A percentile compares a stretch with the other conserved stretches of the same genome.
Conservation (phyloP, 2,113 vertebrate species). For the Oncorhynchus mykiss region DNA sequence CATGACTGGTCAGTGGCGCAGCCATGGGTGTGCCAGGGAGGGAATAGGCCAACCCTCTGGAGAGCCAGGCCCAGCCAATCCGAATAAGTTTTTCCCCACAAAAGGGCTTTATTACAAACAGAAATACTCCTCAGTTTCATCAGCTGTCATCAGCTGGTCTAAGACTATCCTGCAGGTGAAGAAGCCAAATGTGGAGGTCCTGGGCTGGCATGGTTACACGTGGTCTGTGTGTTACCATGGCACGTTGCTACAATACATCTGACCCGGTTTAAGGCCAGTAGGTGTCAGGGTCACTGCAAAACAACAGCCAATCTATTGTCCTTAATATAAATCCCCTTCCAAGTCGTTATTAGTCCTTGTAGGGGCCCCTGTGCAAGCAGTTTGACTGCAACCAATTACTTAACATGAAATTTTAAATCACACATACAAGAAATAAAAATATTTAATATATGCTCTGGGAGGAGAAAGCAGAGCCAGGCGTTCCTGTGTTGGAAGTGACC, state of each 20-base stretch:
- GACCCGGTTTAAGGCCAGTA: slow-evolving; percentile 39
- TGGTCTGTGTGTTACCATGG: slow-evolving; percentile 59
- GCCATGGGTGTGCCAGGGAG: no score
- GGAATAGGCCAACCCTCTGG: no score
- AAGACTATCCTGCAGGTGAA: no score
- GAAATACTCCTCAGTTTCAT: no score
- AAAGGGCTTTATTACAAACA: no score
- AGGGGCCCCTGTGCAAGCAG: not conserved
- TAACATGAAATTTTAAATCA: not conserved
- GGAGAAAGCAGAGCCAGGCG: not conserved
- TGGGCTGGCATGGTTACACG: no score
- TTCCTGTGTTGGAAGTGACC: not conserved
- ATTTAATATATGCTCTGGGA: not conserved
- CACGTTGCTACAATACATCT: slow-evolving; percentile 77
- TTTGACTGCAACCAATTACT: not conserved
- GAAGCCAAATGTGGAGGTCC: no score
- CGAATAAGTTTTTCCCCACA: no score
- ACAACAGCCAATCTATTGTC: not conserved
- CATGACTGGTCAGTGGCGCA: no score
- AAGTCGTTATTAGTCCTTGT: not conserved
- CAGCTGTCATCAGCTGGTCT: no score
- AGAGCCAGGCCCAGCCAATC: no score
- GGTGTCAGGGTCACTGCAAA: slow-evolving; percentile 8
- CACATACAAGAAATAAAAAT: not conserved
- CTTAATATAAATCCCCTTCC: not conserved